Evolutionary conservation across 64 coral and sea anemone species (phyloP).

Genomic region (Catalaphyllia jardinei): DNA sequence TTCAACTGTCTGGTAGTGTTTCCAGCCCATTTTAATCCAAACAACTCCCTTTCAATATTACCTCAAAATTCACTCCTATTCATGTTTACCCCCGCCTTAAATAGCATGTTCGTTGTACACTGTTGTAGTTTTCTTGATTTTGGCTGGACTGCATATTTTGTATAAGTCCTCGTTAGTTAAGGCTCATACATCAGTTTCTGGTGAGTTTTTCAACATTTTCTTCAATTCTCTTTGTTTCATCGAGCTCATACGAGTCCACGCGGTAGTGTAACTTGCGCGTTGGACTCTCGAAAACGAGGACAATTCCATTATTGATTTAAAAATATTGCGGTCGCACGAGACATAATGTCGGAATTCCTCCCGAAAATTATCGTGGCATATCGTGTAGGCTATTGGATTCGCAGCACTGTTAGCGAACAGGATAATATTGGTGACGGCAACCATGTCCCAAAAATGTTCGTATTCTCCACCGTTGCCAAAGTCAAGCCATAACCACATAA

Average conservation of each 20-base stretch:
- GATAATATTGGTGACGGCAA: conserved; percentile 75
- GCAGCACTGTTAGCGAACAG: conserved; percentile 88
- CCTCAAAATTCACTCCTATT: too few species aligned
- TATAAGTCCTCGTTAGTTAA: not conserved
- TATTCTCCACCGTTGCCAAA: conserved; percentile 65
- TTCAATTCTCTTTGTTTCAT: not conserved
- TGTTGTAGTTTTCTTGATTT: too few species aligned
- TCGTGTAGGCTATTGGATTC: conserved; percentile 80
- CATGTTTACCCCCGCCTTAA: too few species aligned
- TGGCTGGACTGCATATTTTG: too few species aligned
- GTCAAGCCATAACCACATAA: conserved; percentile 89
- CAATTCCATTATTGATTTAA: not conserved
- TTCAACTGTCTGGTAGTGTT: too few species aligned
- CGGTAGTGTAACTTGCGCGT: not conserved
- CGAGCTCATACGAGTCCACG: not conserved
- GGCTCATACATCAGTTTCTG: not conserved
- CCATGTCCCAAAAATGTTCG: conserved; percentile 72
- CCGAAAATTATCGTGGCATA: conserved; percentile 78
- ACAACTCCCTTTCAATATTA: too few species aligned
- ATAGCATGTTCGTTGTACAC: too few species aligned
- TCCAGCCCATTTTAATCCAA: too few species aligned
- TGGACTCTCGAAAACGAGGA: not conserved
- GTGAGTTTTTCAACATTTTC: not conserved
- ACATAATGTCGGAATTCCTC: conserved; percentile 70
- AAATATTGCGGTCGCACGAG: conserved; percentile 24